These are phyloP conservation scores for Numenius phaeopus DNA, from an alignment of 2,797 vertebrate species.

Conservation along the genomic window DNA sequence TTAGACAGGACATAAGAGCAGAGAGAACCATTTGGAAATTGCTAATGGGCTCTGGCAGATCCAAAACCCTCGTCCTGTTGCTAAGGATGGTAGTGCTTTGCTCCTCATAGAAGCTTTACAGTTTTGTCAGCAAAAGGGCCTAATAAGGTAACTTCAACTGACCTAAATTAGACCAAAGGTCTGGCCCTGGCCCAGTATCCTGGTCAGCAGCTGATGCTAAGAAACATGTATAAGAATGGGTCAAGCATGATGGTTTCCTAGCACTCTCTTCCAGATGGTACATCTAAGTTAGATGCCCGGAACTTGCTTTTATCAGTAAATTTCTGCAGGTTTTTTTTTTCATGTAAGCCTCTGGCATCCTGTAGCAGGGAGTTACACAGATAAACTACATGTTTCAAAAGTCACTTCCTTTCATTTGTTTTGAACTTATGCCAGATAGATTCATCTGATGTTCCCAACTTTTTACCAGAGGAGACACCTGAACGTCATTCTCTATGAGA, in stretches of 20 bases:
- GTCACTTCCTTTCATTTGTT: not conserved
- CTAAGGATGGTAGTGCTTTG: not conserved
- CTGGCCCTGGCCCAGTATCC: not conserved
- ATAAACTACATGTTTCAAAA: not conserved
- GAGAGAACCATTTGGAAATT: not conserved
- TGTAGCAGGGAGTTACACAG: not conserved
- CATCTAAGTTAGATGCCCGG: not conserved
- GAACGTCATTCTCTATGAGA: not conserved
- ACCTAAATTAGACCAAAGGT: not conserved
- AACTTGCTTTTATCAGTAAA: not conserved
- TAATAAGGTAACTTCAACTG: not conserved
- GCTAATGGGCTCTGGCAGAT: not conserved
- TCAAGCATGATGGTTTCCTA: not conserved
- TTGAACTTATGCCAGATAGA: not conserved
- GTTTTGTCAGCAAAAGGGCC: not conserved
- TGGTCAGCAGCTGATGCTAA: not conserved
- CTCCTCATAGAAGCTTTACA: not conserved
- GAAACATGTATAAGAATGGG: rapidly evolving
- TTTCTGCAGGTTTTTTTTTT: not conserved
- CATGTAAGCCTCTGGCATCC: not conserved
- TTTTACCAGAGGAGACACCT: not conserved
- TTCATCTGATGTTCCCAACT: not conserved
- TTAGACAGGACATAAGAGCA: not conserved
- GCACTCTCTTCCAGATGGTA: not conserved
- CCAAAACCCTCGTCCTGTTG: rapidly evolving